Evolutionary conservation across 2,888 invertebrate species (phyloP), one percentile per base, ranked within the genome.

Genomic region (Merodon equestris): DNA sequence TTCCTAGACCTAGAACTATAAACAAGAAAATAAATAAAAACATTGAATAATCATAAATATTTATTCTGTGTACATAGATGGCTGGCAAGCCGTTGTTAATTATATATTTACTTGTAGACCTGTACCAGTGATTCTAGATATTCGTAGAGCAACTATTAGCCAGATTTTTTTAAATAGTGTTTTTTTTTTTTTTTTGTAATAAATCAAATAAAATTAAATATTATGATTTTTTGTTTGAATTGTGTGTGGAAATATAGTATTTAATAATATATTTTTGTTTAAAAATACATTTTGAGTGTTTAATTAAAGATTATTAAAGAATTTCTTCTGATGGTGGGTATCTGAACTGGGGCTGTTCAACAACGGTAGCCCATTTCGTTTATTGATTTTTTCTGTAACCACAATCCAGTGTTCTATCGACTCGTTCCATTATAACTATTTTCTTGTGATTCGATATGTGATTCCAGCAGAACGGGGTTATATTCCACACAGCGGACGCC

Each of bases 201-300:
- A 56, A 45, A 42, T 40, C 19, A 60, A 45, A 47, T 40, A 40
- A n/a, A 1, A 27, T 47, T 47, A 27, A 14, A 48, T 27, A 40
- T 63, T 60, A 64, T 27, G 7, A 27, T 2, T 27, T 64, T 64
- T 70, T 74, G 74, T 79, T 79, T 74, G 64, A 64, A 51, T 15
- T 68, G 74, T 70, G 74, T 64, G 74, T 74, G 79, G 48, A 68
- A 74, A 48, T 51, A 74, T 63, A 79, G 79, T 79, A 51, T 60
- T 68, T 68, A 63, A 74, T 79, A 74, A 79, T 74, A 79, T 79
- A 79, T 79, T 64, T 73, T 79, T 74, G 68, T 79, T 79, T 68
- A 47, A 68, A 79, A 27, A 58, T 74, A 68, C 51, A 63, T 34
- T 4, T 17, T 15, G 18, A 51, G 50, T 36, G 36, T 53, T 27